Evolutionary conservation across 1,140 invertebrate genomes (phyloP).

Genomic region (Rhopalosiphum maidis): DNA sequence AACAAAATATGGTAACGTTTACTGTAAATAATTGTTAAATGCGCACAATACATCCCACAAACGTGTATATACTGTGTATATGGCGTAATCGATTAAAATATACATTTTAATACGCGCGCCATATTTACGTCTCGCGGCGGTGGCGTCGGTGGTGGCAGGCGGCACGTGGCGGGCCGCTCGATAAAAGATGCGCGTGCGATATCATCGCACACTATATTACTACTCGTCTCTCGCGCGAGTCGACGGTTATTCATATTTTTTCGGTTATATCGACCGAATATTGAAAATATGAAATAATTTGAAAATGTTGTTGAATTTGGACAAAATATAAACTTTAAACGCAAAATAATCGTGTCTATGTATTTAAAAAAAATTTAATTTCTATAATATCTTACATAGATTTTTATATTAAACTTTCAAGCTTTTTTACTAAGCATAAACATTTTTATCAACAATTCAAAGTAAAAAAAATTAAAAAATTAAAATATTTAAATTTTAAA

Average conservation of each 20-base stretch:
- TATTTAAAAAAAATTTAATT: too few relatives aligned
- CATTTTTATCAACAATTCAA: too few relatives aligned
- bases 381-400: too few relatives aligned
- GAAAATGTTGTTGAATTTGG: too few relatives aligned
- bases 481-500: too few relatives aligned
- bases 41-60: not conserved
- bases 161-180: not conserved
- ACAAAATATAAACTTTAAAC: too few relatives aligned
- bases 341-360: too few relatives aligned
- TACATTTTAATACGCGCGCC: slow-evolving; percentile 33
- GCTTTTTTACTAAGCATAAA: too few relatives aligned
- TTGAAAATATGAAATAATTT: too few relatives aligned
- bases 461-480: too few relatives aligned
- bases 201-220: not conserved
- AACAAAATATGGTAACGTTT: not conserved
- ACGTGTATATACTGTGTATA: not conserved
- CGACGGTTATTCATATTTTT: not conserved
- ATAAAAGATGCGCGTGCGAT: slow-evolving; percentile 27
- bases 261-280: too few relatives aligned
- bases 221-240: not conserved
- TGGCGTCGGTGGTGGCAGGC: not conserved
- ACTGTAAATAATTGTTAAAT: not conserved
- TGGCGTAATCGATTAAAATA: slow-evolving; percentile 23
- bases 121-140: slow-evolving; percentile 18
- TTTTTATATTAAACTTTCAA: too few relatives aligned